phyloP scores from a whole-genome alignment of 1,140 invertebrate species.

The Achroia grisella region DNA sequence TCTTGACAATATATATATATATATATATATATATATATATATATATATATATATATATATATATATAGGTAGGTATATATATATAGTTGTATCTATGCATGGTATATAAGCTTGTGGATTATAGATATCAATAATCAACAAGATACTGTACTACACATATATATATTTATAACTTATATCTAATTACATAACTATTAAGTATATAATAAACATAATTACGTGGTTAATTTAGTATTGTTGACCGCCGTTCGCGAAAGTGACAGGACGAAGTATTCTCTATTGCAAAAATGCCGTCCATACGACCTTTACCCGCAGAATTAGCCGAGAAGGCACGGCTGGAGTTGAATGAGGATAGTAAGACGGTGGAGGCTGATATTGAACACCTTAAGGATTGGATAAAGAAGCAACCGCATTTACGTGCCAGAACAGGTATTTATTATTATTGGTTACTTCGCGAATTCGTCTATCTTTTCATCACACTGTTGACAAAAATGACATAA shows the following conservation, averaged over 20 bases:
- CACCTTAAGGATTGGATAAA: conserved; percentile 75
- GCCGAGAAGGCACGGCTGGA: conserved; percentile 67
- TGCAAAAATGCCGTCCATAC: conserved; percentile 25
- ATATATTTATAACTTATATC: too few species aligned
- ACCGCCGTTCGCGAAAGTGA: too few species aligned
- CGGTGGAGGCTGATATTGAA: conserved; percentile 68
- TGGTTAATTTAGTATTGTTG: too few species aligned
- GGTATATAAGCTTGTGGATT: not conserved
- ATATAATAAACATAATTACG: too few species aligned
- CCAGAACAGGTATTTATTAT: conserved; percentile 31
- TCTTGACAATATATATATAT: too few species aligned
- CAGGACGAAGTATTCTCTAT: too few species aligned
- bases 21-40: too few species aligned
- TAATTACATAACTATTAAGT: too few species aligned
- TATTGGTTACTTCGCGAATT: not conserved
- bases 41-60: too few species aligned
- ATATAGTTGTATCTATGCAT: too few species aligned
- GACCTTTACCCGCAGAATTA: conserved; percentile 1
- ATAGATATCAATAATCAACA: not conserved
- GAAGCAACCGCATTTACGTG: conserved; percentile 75
- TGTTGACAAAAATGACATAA: too few species aligned
- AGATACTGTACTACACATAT: not conserved
- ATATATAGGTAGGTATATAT: too few species aligned
- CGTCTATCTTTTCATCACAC: not conserved
- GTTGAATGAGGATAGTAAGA: conserved; percentile 74